Conservation (phyloP, 2,888 invertebrate species). For the Ditula angustiorana region DNA sequence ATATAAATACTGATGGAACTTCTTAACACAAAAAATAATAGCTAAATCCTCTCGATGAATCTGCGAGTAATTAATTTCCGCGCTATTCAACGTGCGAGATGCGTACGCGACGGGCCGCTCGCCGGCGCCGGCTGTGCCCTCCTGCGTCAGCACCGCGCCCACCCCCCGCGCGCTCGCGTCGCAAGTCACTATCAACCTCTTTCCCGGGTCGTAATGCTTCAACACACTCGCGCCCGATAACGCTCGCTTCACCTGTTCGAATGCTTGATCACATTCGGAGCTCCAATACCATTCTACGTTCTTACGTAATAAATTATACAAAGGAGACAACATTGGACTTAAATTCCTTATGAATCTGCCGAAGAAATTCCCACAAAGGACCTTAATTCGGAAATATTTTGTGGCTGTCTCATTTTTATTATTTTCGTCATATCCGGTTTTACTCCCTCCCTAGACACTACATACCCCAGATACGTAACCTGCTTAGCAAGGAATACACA, state of each 20-base stretch:
- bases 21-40: conserved; percentile 9
- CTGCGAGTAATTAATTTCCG: background rate
- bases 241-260: background rate
- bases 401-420: too few relatives aligned
- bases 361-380: too few relatives aligned
- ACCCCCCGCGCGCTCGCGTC: background rate
- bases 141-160: background rate
- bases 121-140: background rate
- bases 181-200: background rate
- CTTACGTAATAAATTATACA: background rate
- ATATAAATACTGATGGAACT: conserved; percentile 20
- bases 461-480: background rate
- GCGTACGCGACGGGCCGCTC: background rate
- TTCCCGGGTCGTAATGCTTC: background rate
- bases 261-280: background rate
- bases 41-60: conserved; percentile 8
- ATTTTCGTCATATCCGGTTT: too few relatives aligned
- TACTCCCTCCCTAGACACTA: too few relatives aligned
- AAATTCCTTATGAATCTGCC: conserved; percentile 13
- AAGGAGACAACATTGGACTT: background rate
- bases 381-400: too few relatives aligned
- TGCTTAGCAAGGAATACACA: background rate
- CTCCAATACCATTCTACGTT: background rate
- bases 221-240: background rate
- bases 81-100: background rate